phyloP scores from a whole-genome alignment of 1,140 invertebrate genomes.

The Xylocopa sonorina region DNA sequence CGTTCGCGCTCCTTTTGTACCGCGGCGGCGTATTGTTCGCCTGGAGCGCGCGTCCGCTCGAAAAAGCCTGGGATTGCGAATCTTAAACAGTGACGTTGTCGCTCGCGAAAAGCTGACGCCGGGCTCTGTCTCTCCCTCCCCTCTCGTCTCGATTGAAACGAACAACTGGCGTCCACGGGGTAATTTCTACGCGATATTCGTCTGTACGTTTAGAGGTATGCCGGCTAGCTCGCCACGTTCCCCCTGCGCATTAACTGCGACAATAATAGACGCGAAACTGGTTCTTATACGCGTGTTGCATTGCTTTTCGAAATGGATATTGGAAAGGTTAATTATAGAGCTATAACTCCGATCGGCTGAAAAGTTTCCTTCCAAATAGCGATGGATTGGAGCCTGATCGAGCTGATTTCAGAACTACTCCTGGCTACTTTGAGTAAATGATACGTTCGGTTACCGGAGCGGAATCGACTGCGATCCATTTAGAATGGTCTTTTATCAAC shows the following conservation, averaged over 20 bases:
- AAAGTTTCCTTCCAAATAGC: background rate
- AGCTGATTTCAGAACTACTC: no score
- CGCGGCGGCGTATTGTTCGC: background rate
- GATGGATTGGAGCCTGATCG: no score
- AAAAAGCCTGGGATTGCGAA: constrained; percentile 13
- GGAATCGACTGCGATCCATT: no score
- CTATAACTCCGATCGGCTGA: background rate
- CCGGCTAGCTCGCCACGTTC: background rate
- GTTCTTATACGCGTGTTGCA: background rate
- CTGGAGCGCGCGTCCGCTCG: background rate
- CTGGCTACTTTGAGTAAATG: no score
- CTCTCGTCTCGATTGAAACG: background rate
- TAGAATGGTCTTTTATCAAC: no score
- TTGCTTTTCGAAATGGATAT: background rate
- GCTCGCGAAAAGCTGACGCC: background rate
- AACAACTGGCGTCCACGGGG: background rate
- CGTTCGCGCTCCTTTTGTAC: background rate
- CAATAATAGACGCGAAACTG: constrained; percentile 3
- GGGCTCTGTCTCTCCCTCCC: background rate
- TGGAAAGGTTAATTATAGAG: constrained; percentile 5
- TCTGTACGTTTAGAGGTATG: background rate
- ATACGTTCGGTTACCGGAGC: no score
- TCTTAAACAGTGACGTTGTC: background rate
- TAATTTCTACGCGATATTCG: background rate
- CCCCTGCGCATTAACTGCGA: background rate